Base-by-base conservation (phyloP, 2,113 vertebrate genomes). In the Hypanus sabinus region DNA sequence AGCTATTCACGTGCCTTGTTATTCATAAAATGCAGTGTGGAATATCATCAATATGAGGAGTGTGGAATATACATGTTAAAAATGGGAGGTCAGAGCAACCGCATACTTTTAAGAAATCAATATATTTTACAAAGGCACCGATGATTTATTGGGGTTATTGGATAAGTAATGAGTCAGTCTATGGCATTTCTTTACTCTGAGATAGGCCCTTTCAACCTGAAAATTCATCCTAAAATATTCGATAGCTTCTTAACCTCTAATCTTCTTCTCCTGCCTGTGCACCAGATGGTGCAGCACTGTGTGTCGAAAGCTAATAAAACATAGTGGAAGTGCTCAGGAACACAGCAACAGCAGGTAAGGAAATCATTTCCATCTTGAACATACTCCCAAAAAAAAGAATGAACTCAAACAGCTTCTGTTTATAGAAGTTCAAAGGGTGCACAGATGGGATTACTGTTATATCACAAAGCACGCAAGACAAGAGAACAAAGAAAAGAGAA, bases 1-100 rank as follows among this genome's bases (percentile, higher is more conserved):
- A 22, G 62, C n/a, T 18, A 70, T 33, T 70, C 20, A 36, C 1
- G 57, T 27, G 14, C 5, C 68, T 46, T 68, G 5, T 87, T 87
- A 87, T 92, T 92, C 20, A 92, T 71, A 70, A 62, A 70, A 46
- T 92, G 30, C 7, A 92, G 33, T 22, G 27, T 38, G 65, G 33
- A 38, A 70, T 71, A 27, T 92, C 60, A 20, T 71, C 36, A 4
- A 8, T 70, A 3, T 70, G 65, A 62, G 55, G 12, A 30, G 27
- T 30, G 24, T n/a, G 8, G 7, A 24, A 71, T 92, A 70, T 92
- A 36, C 36, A 33, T 92, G 16, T 8, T 71, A 92, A 38, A 70
- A 71, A 92, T 92, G 36, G 68, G 68, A 92, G n/a, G 68, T 68
- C 68, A 92, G 90, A 92, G 68, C 62, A 92, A 92, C 71, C 38